Evolutionary conservation across 1,140 invertebrate genomes (phyloP).

Genomic region (Galleria mellonella): DNA sequence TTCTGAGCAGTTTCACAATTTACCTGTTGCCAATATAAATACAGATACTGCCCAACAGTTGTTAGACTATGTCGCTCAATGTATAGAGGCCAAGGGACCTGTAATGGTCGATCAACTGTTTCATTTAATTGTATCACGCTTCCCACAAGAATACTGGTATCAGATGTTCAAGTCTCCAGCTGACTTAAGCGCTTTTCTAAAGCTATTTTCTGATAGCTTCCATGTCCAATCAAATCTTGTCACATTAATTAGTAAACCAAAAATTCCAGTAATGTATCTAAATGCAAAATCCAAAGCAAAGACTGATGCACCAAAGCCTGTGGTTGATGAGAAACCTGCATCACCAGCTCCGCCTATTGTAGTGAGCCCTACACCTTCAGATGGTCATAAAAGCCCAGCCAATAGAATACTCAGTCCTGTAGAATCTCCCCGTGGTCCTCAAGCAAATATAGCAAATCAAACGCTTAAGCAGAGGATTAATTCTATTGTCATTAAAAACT

Average conservation of each 20-base stretch:
- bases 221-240: constrained; percentile 93
- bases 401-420: constrained; percentile 63
- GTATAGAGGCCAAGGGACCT: constrained; percentile 85
- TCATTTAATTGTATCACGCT: constrained; percentile 84
- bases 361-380: constrained; percentile 61
- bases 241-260: constrained; percentile 82
- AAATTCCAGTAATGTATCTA: constrained; percentile 77
- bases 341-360: constrained; percentile 50
- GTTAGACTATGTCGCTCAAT: constrained; percentile 85
- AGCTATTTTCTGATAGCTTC: constrained; percentile 92
- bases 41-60: constrained; percentile 84
- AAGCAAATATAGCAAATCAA: constrained; percentile 78
- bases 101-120: constrained; percentile 91
- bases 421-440: constrained; percentile 60
- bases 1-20: constrained; percentile 76
- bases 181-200: constrained; percentile 90
- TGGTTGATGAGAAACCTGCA: constrained; percentile 44
- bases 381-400: constrained; percentile 58
- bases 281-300: constrained; percentile 65
- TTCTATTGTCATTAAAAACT: constrained; percentile 88
- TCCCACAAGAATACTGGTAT: constrained; percentile 85
- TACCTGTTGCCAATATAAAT: constrained; percentile 87
- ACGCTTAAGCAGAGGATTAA: constrained; percentile 91
- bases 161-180: constrained; percentile 90
- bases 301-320: constrained; percentile 65